Evolutionary conservation across 64 coral and sea anemone species (phyloP), one percentile per base, ranked within the genome.

Genomic region (Porites australiensis): DNA sequence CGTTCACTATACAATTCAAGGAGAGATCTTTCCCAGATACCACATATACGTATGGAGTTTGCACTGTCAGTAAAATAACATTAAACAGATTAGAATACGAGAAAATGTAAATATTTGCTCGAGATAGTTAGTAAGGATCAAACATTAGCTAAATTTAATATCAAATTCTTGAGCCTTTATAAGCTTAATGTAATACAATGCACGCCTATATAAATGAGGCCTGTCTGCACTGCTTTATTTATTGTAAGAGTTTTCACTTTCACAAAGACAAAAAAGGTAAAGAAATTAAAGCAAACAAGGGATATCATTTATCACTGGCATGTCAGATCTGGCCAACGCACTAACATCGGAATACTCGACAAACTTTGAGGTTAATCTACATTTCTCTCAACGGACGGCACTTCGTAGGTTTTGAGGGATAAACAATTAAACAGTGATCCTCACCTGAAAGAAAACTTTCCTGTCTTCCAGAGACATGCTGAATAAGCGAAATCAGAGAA

Each of bases 391-490:
- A 15, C 3, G 54, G 57, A 78, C 2, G 11, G 51, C 18, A 78
- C 10, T 15, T 19, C 6, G 3, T 78, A n/a, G 6, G 44, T 2
- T 64, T 16, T 64, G 62, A 14, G 18, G 4, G 18, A 12, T 64
- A 2, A 64, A 4, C 4, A 64, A 64, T 18, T 4, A 64, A 4
- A 4, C 18, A 64, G 5, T 46, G 71, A 49, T 65, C 44, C 58
- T 3, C 22, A 84, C 81, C 81, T 84, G 81, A 84, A 65, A 84
- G 63, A 45, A 69, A 53, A 48, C 14, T 19, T 84, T 20, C 61
- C 1, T 69, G 3, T 51, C 8, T 21, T 69, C 64, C 45, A 51
- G 44, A 20, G 4, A 68, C 80, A n/a, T 64, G 77, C 15, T 43
- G 43, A 50, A 76, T 4, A 45, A 50, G 46, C 73, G 73, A 76